These are phyloP conservation scores for Blastobasis lacticolella DNA, from an alignment of 2,888 invertebrate species.

Conservation along the genomic window DNA sequence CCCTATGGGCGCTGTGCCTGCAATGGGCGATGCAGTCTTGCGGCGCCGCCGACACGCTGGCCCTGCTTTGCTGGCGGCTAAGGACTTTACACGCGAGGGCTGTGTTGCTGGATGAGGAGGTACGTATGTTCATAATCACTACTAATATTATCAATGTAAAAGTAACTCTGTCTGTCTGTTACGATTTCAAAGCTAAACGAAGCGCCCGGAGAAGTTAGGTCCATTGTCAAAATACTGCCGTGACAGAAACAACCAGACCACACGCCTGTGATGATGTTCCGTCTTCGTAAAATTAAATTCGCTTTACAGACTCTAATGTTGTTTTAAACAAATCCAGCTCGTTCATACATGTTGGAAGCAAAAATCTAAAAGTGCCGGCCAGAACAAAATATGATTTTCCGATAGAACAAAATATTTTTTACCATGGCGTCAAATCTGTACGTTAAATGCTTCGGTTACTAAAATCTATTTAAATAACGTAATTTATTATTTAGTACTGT, in stretches of 20 bases:
- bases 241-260: too few species aligned
- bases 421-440: too few species aligned
- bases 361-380: too few species aligned
- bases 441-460: too few species aligned
- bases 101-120: conserved; percentile 21
- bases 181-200: not conserved
- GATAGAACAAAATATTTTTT: too few species aligned
- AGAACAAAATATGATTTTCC: too few species aligned
- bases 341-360: too few species aligned
- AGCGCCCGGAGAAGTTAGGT: not conserved
- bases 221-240: not conserved
- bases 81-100: conserved; percentile 46
- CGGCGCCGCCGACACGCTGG: conserved; percentile 23
- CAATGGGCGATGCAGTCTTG: conserved; percentile 21
- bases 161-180: not conserved
- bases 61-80: conserved; percentile 51
- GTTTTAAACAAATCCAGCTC: not conserved
- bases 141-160: not conserved
- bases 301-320: not conserved
- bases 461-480: too few species aligned
- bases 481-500: too few species aligned
- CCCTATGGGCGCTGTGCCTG: conserved; percentile 40
- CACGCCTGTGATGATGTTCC: too few species aligned
- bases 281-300: not conserved
- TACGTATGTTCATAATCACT: not conserved